Percentiles rank a stretch among this genome's conserved stretches.
Evolutionary conservation across 2,888 invertebrate species (phyloP).

Genomic region (Chamaedrilus cognettii): DNA sequence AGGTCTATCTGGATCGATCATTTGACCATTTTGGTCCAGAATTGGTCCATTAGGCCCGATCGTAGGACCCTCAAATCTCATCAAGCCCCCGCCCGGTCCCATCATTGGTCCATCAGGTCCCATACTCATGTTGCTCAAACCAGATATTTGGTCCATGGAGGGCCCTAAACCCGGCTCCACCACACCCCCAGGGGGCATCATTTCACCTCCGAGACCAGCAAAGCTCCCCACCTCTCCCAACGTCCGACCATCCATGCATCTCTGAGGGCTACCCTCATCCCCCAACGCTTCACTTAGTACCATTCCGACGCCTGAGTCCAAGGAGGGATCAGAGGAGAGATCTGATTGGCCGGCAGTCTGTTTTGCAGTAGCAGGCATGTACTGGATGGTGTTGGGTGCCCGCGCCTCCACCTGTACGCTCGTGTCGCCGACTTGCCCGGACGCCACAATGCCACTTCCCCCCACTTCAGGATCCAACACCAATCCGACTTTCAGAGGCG

Average conservation of each 20-base stretch:
- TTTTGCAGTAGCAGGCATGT: slow-evolving; percentile 75
- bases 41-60: slow-evolving; percentile 7
- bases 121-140: no score
- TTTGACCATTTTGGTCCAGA: slow-evolving; percentile 9
- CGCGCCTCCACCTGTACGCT: slow-evolving; percentile 91
- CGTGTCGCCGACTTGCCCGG: slow-evolving; percentile 68
- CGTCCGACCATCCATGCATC: slow-evolving; percentile 4
- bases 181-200: slow-evolving; percentile 11
- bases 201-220: no score
- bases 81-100: slow-evolving; percentile 18
- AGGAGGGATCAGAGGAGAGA: neutral
- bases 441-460: neutral
- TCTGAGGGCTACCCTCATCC: no score
- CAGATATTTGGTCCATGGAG: no score
- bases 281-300: no score
- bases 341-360: neutral
- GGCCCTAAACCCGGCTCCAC: neutral
- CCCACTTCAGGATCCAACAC: no score
- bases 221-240: slow-evolving; percentile 7
- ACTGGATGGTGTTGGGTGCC: slow-evolving; percentile 97
- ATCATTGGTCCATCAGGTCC: slow-evolving; percentile 24
- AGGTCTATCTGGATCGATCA: slow-evolving; percentile 6
- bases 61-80: slow-evolving; percentile 5
- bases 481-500: no score
- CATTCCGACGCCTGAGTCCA: no score